Evolutionary conservation across 2,888 invertebrate species (phyloP).

Genomic region (Drosophila mettleri): DNA sequence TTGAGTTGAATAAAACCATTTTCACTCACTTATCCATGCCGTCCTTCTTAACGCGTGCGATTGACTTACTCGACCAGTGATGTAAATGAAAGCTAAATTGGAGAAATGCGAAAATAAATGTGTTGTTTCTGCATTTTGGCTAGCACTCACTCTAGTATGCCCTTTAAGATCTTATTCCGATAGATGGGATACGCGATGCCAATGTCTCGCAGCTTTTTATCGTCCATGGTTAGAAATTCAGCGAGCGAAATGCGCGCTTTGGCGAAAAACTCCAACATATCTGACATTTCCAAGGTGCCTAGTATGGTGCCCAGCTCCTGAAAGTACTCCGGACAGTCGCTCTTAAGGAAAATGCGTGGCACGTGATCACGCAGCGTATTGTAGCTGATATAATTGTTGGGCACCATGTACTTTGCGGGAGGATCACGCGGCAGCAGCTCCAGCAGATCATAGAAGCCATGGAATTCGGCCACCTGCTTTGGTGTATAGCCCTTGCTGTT

Average conservation of each 20-base stretch:
- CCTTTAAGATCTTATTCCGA: constrained; percentile 81
- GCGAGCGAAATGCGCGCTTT: constrained; percentile 73
- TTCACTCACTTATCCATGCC: constrained; percentile 59
- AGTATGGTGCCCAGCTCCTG: constrained; percentile 82
- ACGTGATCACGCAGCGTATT: constrained; percentile 81
- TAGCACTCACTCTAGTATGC: constrained; percentile 80
- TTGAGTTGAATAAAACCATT: not conserved
- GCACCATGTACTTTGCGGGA: constrained; percentile 70
- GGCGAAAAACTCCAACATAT: constrained; percentile 78
- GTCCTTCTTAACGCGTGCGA: constrained; percentile 72
- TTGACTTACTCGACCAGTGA: constrained; percentile 82
- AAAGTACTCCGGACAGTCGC: constrained; percentile 84
- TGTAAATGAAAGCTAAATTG: constrained; percentile 82
- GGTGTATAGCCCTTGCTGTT: constrained; percentile 83
- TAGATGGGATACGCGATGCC: constrained; percentile 81
- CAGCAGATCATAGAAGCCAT: constrained; percentile 82
- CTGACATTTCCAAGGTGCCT: constrained; percentile 69
- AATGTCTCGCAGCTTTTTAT: constrained; percentile 71
- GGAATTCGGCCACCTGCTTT: constrained; percentile 81
- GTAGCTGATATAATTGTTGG: constrained; percentile 79
- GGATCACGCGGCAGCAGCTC: constrained; percentile 76
- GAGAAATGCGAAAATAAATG: not conserved
- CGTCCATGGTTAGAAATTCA: constrained; percentile 82
- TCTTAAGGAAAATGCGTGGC: constrained; percentile 82
- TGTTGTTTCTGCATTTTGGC: too few relatives aligned